A percentile compares a stretch with the other conserved stretches of the same genome.
Conservation (phyloP, 2,113 vertebrate genomes). For the Murina feae region DNA sequence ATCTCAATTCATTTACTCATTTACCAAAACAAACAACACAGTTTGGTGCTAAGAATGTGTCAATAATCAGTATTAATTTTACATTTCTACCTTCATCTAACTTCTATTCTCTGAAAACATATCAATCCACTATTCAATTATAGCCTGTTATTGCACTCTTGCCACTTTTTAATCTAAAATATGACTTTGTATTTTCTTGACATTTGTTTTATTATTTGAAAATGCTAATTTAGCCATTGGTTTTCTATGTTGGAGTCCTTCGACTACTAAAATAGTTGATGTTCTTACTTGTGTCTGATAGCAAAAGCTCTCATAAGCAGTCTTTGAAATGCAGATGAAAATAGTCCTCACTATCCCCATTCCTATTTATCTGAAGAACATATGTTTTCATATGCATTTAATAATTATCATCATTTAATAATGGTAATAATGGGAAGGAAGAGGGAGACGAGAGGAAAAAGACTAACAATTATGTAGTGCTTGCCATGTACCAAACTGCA, state of each 20-base stretch:
- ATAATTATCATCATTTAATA: neutral
- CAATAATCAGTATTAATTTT: neutral
- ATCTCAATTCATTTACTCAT: neutral
- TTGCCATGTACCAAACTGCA: neutral
- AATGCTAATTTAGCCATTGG: neutral
- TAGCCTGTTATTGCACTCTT: neutral
- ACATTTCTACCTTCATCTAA: neutral
- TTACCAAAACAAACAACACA: neutral
- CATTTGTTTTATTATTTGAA: neutral
- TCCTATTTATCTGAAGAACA: neutral
- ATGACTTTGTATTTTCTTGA: neutral
- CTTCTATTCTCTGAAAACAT: neutral
- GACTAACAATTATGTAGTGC: neutral
- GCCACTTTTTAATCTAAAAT: neutral
- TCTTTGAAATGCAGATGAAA: neutral
- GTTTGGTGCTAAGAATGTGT: neutral
- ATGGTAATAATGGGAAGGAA: neutral
- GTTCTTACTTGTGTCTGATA: neutral
- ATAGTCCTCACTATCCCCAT: neutral
- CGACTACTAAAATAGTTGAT: neutral
- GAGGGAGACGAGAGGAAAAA: neutral
- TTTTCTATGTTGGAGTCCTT: neutral
- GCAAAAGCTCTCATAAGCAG: neutral
- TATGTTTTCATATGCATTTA: neutral
- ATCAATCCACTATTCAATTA: neutral